These are phyloP conservation scores for Macrobrachium rosenbergii DNA, from an alignment of 1,140 invertebrate species.

Conservation along the genomic window DNA sequence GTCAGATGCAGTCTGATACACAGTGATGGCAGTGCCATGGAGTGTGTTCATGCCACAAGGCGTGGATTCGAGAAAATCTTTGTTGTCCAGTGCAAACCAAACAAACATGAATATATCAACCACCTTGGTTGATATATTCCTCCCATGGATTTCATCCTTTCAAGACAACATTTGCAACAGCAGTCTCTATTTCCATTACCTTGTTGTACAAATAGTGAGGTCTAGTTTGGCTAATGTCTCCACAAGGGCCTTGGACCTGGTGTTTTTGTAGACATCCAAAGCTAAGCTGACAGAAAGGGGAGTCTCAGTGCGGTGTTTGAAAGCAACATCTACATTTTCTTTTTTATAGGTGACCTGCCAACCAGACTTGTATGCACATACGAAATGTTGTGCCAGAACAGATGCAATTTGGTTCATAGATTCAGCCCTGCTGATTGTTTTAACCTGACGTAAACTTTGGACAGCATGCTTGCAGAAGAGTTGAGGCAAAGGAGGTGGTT, in stretches of 20 bases:
- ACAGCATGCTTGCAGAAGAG: conserved; percentile 23
- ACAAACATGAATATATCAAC: conserved; percentile 23
- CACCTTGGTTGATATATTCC: conserved; percentile 12
- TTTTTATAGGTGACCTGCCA: conserved; percentile 5
- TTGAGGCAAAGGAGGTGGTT: conserved; percentile 11
- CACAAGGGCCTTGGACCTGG: conserved; percentile 8
- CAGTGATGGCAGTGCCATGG: too few species aligned
- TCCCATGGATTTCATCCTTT: conserved; percentile 20
- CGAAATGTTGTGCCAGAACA: conserved; percentile 25
- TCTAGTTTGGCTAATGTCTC: conserved; percentile 9
- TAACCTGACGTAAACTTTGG: not conserved
- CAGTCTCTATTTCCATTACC: conserved; percentile 37
- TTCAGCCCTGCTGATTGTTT: not conserved
- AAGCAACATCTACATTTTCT: not conserved
- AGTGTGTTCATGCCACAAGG: not conserved
- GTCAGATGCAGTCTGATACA: too few species aligned
- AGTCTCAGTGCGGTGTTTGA: conserved; percentile 36
- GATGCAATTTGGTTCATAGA: conserved; percentile 21
- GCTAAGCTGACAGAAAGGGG: conserved; percentile 20
- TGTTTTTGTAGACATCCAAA: conserved; percentile 8
- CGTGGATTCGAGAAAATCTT: conserved; percentile 39
- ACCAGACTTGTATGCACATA: conserved; percentile 23
- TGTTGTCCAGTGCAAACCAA: conserved; percentile 43
- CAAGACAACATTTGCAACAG: conserved; percentile 14
- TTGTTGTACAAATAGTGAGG: conserved; percentile 15